phyloP scores from a whole-genome alignment of 2,797 vertebrate genomes.

The Malurus splendens region DNA sequence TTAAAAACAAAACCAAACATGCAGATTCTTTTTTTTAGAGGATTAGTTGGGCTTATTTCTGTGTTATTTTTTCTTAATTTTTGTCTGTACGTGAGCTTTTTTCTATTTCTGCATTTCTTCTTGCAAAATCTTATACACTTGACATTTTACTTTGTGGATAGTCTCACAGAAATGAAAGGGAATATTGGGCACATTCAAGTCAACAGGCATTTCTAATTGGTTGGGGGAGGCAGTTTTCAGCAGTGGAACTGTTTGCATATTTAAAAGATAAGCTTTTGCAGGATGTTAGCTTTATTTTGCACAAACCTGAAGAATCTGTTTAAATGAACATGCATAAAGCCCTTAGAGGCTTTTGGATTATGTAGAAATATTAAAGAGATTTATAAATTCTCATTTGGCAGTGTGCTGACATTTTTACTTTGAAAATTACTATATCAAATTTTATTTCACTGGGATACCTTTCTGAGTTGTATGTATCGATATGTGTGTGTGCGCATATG shows the following conservation, averaged over 20 bases:
- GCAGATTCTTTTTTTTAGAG: background rate
- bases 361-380: background rate
- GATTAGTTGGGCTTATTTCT: background rate
- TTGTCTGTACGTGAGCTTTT: background rate
- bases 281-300: background rate
- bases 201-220: background rate
- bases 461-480: background rate
- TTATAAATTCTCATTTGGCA: background rate
- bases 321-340: background rate
- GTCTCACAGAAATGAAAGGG: background rate
- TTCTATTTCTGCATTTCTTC: background rate
- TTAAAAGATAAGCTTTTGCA: background rate
- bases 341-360: background rate
- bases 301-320: background rate
- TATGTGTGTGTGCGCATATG: background rate
- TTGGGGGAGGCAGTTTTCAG: background rate
- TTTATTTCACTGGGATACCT: background rate
- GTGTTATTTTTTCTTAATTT: background rate
- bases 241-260: background rate
- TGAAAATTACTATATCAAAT: background rate
- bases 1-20: accelerated
- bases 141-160: background rate
- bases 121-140: background rate
- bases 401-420: background rate
- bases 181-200: background rate